These are phyloP conservation scores for Hyposoter didymator DNA, from an alignment of 2,888 invertebrate genomes.

Conservation along the genomic window DNA sequence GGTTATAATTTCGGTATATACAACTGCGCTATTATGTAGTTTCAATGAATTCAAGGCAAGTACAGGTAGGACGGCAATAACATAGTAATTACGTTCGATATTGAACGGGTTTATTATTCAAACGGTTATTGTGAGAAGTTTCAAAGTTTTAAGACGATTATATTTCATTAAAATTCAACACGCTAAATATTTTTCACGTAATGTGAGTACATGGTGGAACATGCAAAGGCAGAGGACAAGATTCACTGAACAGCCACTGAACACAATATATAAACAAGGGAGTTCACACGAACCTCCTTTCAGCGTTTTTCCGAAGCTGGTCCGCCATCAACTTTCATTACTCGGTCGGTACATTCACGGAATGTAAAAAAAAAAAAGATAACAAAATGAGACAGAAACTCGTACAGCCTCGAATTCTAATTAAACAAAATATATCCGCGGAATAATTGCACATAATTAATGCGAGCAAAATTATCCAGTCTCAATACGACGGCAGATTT, in stretches of 20 bases:
- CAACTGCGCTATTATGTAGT: neutral
- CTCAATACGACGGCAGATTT: neutral
- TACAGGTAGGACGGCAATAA: conserved; percentile 30
- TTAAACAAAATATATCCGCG: neutral
- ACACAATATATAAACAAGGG: neutral
- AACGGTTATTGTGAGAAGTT: conserved; percentile 6
- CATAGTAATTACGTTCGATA: conserved; percentile 39
- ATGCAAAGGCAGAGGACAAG: neutral
- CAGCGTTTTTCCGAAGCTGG: neutral
- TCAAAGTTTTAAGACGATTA: neutral
- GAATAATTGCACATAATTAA: neutral
- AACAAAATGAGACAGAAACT: neutral
- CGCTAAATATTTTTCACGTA: conserved; percentile 21
- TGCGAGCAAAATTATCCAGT: neutral
- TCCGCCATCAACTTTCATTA: neutral
- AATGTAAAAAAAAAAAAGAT: neutral
- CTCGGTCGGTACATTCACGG: neutral
- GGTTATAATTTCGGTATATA: conserved; percentile 13
- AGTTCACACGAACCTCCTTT: neutral
- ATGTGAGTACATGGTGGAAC: neutral
- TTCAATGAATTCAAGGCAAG: conserved; percentile 30
- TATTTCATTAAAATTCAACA: neutral
- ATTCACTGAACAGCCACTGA: neutral
- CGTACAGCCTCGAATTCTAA: neutral
- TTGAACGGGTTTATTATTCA: conserved; percentile 19